phyloP scores from a whole-genome alignment of 2,797 vertebrate species.

The Argyrosomus regius region DNA sequence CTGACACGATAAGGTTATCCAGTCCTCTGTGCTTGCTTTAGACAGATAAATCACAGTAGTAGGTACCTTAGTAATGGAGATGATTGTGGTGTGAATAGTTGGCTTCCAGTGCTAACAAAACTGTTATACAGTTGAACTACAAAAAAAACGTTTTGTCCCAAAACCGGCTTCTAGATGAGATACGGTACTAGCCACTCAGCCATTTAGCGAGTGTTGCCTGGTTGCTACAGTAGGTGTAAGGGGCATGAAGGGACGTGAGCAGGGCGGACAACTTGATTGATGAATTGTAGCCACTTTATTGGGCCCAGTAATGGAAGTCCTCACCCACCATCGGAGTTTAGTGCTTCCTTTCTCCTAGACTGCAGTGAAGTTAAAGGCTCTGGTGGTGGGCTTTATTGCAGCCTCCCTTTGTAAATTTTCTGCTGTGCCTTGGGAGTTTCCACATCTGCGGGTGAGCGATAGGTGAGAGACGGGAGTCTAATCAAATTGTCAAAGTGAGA shows the following conservation, averaged over 20 bases:
- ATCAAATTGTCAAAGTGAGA: constrained; percentile 22
- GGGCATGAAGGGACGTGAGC: not conserved
- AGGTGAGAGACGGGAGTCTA: constrained; percentile 9
- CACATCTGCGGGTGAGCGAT: constrained; percentile 4
- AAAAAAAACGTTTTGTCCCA: not conserved
- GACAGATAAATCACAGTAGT: constrained; percentile 1
- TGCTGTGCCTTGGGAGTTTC: constrained; percentile 14
- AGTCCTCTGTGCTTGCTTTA: not conserved
- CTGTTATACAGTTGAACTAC: not conserved
- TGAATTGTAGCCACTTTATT: constrained; percentile 49
- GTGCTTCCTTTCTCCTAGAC: constrained; percentile 25
- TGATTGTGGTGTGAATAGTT: not conserved
- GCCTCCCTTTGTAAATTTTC: constrained; percentile 19
- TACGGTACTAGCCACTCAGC: not conserved
- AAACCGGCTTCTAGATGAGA: not conserved
- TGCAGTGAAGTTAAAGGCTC: constrained; percentile 16
- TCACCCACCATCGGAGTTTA: constrained; percentile 10
- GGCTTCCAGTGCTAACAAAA: not conserved
- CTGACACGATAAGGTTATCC: not conserved
- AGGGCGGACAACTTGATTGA: constrained; percentile 40
- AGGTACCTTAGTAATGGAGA: not conserved
- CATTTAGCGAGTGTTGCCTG: constrained; percentile 1
- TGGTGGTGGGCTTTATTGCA: constrained; percentile 21
- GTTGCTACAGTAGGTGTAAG: constrained; percentile 14
- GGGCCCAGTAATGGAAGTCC: constrained; percentile 33